These are phyloP conservation scores for Pantherophis guttatus DNA, from an alignment of 2,113 vertebrate genomes.

Conservation along the genomic window DNA sequence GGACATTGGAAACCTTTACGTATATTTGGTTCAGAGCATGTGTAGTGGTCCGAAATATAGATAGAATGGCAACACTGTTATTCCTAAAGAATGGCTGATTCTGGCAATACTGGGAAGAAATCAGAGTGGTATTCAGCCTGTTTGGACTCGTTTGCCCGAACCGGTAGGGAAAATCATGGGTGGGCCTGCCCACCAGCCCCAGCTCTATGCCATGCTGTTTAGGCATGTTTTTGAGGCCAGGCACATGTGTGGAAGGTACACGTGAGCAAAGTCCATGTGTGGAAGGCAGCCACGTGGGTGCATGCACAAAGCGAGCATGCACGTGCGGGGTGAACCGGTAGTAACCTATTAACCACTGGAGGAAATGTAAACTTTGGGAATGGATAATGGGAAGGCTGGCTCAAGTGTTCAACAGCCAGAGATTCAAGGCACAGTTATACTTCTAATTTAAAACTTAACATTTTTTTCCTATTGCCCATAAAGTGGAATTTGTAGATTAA, in stretches of 20 bases:
- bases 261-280: too few relatives aligned
- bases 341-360: background rate
- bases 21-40: background rate
- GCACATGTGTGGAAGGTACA: too few relatives aligned
- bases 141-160: too few relatives aligned
- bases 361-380: background rate
- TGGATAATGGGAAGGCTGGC: background rate
- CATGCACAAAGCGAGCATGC: too few relatives aligned
- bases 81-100: background rate
- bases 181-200: too few relatives aligned
- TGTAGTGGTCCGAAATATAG: background rate
- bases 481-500: background rate
- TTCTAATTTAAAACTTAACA: background rate
- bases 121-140: too few relatives aligned
- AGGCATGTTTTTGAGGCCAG: too few relatives aligned
- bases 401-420: background rate
- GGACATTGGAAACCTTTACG: background rate
- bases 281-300: too few relatives aligned
- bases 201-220: too few relatives aligned
- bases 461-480: background rate
- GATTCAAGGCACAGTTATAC: background rate
- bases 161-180: too few relatives aligned
- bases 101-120: background rate
- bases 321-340: too few relatives aligned
- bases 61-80: background rate